Evolutionary conservation across 2,888 invertebrate species (phyloP), one percentile per base, ranked within the genome.

Genomic region (Nezara viridula): DNA sequence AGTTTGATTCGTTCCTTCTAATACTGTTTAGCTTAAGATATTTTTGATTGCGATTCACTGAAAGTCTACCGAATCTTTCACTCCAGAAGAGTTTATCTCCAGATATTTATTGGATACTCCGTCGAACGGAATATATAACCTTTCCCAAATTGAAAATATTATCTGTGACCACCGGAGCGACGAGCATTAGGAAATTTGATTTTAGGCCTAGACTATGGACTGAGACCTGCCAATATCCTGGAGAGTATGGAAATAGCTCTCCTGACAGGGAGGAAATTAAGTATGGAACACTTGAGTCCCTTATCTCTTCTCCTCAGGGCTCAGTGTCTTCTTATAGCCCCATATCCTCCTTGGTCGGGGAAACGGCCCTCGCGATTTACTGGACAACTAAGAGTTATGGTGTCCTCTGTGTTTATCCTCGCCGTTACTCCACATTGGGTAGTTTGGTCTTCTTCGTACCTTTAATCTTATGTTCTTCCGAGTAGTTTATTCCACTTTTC

Each of bases 121-220:
- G 14, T 27, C 27, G 10, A 7, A 73, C 19, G 37, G 19, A 16
- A 37, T 73, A 37, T 73, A 73, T 37, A 19, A 37, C 21, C 66
- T 37, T 73, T 73, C 5, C 4, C 66, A 37, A 21, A 10, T 16
- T 37, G 66, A 73, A 73, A 73, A 73, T 73, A 73, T 19, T 73
- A 73, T 37, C 66, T 27, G 37, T 37, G 66, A 37, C 32, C 37
- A 37, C 10, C 32, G 66, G 37, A 73, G 66, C 66, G 66, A 37
- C 32, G 21, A 73, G 37, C 66, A 73, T 73, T 73, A 73, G 66
- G 66, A 73, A 73, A 73, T 73, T 73, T 73, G 66, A 73, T 73
- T 73, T 37, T 2, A 19, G 24, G 32, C 32, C 32, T 32, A 37
- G 66, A 37, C 66, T 73, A 37, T 7, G 66, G 27, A 1, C 14